Conservation (phyloP, 2,888 invertebrate genomes). For the Pheosia tremula region DNA sequence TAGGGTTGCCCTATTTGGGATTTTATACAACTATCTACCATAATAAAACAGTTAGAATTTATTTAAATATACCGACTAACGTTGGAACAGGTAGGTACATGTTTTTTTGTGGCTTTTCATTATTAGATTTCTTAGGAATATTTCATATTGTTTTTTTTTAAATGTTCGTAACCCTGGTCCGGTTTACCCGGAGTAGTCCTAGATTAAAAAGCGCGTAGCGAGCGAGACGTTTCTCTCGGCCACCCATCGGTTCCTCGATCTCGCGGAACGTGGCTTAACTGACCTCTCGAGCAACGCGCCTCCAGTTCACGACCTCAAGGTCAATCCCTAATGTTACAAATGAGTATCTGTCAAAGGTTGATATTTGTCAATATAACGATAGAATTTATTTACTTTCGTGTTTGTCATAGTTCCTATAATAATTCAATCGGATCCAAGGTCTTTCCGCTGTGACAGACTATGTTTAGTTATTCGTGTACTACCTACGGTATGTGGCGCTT, state of each 20-base stretch:
- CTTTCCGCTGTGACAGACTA: neutral
- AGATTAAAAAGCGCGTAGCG: neutral
- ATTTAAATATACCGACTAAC: no score
- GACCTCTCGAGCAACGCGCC: neutral
- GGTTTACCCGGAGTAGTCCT: no score
- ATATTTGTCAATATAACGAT: constrained; percentile 3
- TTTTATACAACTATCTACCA: no score
- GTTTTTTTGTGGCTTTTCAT: no score
- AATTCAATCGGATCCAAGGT: constrained; percentile 4
- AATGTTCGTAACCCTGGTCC: no score
- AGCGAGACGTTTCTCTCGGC: neutral
- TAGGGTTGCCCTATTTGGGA: no score
- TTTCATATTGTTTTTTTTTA: no score
- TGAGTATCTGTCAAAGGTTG: neutral
- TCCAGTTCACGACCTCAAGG: neutral
- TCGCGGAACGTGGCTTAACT: neutral
- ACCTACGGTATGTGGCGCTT: no score
- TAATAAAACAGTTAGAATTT: no score
- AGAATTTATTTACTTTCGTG: neutral
- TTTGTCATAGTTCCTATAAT: constrained; percentile 2
- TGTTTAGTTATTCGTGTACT: neutral
- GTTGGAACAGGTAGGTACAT: no score
- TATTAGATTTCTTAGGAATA: no score
- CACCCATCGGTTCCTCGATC: neutral
- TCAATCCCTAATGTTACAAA: neutral